A percentile compares a stretch with the other conserved stretches of the same genome.
Conservation (phyloP, 2,888 invertebrate genomes). For the Blomia tropicalis region DNA sequence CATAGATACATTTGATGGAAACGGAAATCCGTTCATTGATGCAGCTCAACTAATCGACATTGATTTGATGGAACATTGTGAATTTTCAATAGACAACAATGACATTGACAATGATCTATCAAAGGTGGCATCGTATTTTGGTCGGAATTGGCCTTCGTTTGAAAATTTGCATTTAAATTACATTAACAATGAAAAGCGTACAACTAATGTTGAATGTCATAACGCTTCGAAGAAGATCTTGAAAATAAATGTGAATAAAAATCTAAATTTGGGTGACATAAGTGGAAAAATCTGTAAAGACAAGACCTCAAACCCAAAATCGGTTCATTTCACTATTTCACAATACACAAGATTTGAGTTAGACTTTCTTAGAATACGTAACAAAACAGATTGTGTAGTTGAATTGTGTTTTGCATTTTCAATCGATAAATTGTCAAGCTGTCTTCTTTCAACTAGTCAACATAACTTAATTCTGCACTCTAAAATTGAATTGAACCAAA, state of each 20-base stretch:
- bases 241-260: not conserved
- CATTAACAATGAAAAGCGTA: not conserved
- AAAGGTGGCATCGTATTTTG: not conserved
- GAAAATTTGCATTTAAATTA: not conserved
- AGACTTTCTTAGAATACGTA: not conserved
- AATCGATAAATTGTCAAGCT: not conserved
- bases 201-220: not conserved
- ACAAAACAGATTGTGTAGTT: not conserved
- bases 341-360: not conserved
- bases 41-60: slow-evolving; percentile 6
- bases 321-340: not conserved
- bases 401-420: not conserved
- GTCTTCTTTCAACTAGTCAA: not conserved
- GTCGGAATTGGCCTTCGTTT: not conserved
- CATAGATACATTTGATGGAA: not conserved
- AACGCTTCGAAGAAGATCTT: not conserved
- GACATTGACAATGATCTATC: not conserved
- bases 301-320: not conserved
- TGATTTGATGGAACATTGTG: slow-evolving; percentile 5
- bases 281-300: not conserved
- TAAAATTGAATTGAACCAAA: not conserved
- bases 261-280: not conserved
- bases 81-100: not conserved
- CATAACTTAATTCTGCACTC: not conserved
- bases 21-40: not conserved